Evolutionary conservation across 2,797 vertebrate genomes (phyloP).

Genomic region (Acropternis orthonyx): DNA sequence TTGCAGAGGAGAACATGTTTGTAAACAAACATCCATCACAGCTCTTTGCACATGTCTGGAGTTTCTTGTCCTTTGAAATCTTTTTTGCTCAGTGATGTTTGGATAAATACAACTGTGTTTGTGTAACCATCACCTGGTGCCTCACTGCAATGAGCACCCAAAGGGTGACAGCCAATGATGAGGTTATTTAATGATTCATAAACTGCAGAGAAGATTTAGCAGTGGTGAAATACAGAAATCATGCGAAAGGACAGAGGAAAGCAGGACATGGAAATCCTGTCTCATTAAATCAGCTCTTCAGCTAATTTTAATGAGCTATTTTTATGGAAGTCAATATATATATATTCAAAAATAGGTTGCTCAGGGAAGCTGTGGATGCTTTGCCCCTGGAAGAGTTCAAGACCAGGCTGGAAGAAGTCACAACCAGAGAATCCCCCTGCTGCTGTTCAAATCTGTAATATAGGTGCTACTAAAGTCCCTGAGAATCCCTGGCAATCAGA

Average conservation of each 20-base stretch:
- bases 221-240: neutral
- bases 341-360: neutral
- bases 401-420: neutral
- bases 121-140: neutral
- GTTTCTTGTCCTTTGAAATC: neutral
- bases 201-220: neutral
- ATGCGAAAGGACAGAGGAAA: neutral
- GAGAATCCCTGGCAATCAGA: too few species aligned
- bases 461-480: too few species aligned
- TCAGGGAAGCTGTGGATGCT: neutral
- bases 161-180: neutral
- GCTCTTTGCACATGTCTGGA: neutral
- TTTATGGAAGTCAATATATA: neutral
- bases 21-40: conserved; percentile 14
- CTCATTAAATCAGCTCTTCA: neutral
- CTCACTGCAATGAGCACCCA: neutral
- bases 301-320: neutral
- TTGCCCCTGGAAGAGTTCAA: neutral
- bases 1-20: neutral
- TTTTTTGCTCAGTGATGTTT: neutral
- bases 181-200: neutral
- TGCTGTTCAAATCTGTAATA: too few species aligned
- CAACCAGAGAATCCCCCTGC: too few species aligned
- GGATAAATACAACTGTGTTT: neutral
- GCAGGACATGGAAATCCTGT: neutral